A percentile compares a stretch with the other conserved stretches of the same genome.
Evolutionary conservation across 2,113 vertebrate species (phyloP).

Genomic region (Peromyscus leucopus): DNA sequence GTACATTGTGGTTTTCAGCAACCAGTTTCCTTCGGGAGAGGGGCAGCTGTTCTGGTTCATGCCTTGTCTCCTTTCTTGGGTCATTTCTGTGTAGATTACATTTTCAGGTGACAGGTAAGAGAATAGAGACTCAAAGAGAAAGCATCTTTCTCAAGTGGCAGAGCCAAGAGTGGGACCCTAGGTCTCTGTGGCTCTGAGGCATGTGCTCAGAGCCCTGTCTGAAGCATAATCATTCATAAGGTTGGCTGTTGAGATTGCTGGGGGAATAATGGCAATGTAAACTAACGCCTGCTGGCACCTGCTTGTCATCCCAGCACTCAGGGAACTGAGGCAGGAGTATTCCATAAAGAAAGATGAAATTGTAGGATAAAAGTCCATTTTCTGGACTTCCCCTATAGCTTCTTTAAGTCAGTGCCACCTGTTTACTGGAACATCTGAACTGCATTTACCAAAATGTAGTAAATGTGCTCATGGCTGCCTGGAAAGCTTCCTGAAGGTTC

Average conservation of each 20-base stretch:
- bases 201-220: neutral
- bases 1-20: neutral
- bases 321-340: neutral
- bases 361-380: neutral
- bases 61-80: neutral
- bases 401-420: neutral
- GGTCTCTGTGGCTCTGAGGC: neutral
- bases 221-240: fast-evolving
- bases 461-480: neutral
- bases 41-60: neutral
- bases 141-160: neutral
- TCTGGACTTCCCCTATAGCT: neutral
- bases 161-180: neutral
- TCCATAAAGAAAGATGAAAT: neutral
- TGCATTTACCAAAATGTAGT: neutral
- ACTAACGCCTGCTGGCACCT: fast-evolving
- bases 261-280: neutral
- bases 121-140: neutral
- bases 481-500: neutral
- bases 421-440: neutral
- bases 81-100: neutral
- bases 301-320: neutral
- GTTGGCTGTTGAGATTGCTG: neutral
- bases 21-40: neutral
- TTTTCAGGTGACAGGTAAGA: neutral